phyloP scores from a whole-genome alignment of 2,797 vertebrate species.

The Melanotaenia parkinsoni region DNA sequence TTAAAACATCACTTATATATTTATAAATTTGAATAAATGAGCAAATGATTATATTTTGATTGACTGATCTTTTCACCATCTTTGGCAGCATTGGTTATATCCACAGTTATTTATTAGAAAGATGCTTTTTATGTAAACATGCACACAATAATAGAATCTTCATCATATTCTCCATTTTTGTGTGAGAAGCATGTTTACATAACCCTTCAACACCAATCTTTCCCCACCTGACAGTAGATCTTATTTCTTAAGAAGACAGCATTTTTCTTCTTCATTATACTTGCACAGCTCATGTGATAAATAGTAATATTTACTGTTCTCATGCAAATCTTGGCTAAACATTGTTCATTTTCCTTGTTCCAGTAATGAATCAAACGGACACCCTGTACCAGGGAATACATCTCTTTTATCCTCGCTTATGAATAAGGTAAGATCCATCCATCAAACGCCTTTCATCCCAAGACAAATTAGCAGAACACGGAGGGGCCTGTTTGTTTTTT shows the following conservation, averaged over 20 bases:
- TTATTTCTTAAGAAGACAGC: constrained; percentile 76
- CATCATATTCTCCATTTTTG: constrained; percentile 59
- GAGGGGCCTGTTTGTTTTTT: constrained; percentile 97
- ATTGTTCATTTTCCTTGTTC: constrained; percentile 95
- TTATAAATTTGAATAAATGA: constrained; percentile 22
- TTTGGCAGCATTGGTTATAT: constrained; percentile 27
- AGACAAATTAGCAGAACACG: constrained; percentile 89
- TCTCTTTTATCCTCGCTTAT: constrained; percentile 99
- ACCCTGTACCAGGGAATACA: constrained; percentile 95
- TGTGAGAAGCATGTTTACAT: constrained; percentile 59
- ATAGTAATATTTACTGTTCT: constrained; percentile 88
- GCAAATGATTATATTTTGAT: constrained; percentile 32
- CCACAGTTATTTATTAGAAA: constrained; percentile 47
- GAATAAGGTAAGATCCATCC: constrained; percentile 99
- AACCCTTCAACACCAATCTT: constrained; percentile 67
- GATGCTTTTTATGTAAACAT: constrained; percentile 45
- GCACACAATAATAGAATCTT: constrained; percentile 53
- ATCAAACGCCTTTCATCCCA: constrained; percentile 93
- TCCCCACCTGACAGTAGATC: constrained; percentile 58
- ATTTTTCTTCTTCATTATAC: constrained; percentile 83
- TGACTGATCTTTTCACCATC: constrained; percentile 33
- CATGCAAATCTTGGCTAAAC: constrained; percentile 91
- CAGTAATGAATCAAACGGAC: constrained; percentile 99
- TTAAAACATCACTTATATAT: neutral
- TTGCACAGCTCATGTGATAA: constrained; percentile 82